A percentile compares a stretch with the other conserved stretches of the same genome.
These are phyloP conservation scores for Eunapius fragilis DNA, from an alignment of 37 sponge, comb jelly and placozoan genomes.

Conservation along the genomic window DNA sequence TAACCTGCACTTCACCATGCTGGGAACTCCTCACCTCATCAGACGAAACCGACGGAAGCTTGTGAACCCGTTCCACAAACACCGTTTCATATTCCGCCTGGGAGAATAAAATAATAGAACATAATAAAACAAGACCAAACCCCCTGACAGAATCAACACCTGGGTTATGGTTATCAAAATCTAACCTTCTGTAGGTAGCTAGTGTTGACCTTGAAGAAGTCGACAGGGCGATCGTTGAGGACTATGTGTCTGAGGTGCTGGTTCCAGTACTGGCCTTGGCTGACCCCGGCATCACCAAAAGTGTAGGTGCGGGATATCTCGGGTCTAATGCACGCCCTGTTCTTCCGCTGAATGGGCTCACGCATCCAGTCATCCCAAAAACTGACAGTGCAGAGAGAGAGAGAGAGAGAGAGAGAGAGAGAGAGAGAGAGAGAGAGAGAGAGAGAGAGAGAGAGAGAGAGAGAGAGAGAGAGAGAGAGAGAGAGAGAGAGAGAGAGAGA, in stretches of 20 bases:
- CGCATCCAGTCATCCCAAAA: slow-evolving; percentile 99
- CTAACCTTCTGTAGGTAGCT: slow-evolving; percentile 67
- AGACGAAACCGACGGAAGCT: slow-evolving; percentile 14
- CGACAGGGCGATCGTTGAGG: slow-evolving; percentile 61
- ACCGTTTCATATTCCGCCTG: slow-evolving; percentile 59
- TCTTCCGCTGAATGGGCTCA: slow-evolving; percentile 78
- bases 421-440: not conserved
- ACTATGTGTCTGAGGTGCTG: slow-evolving; percentile 63
- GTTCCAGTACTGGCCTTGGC: slow-evolving; percentile 68
- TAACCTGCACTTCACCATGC: slow-evolving; percentile 32
- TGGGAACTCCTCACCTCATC: slow-evolving; percentile 21
- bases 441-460: not conserved
- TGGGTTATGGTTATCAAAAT: not conserved
- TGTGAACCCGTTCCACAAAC: slow-evolving; percentile 41
- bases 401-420: not conserved
- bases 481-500: not conserved
- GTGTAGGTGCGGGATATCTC: slow-evolving; percentile 88
- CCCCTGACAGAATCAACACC: not conserved
- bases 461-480: not conserved
- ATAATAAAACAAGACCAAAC: not conserved
- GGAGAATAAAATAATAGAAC: not conserved
- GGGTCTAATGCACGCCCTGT: slow-evolving; percentile 87
- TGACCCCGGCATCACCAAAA: slow-evolving; percentile 82
- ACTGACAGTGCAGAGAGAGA: slow-evolving; percentile 8
- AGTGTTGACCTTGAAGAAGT: slow-evolving; percentile 66